A percentile compares a stretch with the other conserved stretches of the same genome.
Evolutionary conservation across 2,888 invertebrate species (phyloP).

Genomic region (Cremastinae sp.): DNA sequence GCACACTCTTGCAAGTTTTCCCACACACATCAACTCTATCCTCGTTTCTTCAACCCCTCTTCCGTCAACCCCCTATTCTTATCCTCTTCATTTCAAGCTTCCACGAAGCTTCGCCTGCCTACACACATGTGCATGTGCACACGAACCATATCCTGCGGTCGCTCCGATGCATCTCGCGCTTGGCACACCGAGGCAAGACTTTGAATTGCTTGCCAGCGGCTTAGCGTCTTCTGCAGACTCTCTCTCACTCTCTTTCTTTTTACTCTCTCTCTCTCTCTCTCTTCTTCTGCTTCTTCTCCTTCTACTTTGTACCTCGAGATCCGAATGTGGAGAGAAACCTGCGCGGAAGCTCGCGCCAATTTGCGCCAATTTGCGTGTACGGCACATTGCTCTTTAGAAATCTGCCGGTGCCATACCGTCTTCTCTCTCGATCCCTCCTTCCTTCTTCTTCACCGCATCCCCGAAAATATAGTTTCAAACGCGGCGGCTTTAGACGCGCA

Average conservation of each 20-base stretch:
- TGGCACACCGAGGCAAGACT: conserved; percentile 72
- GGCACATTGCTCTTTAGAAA: conserved; percentile 76
- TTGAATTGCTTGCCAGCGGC: conserved; percentile 79
- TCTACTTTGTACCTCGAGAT: conserved; percentile 47
- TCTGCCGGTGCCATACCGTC: conserved; percentile 67
- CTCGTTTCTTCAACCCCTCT: conserved; percentile 62
- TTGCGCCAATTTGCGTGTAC: conserved; percentile 78
- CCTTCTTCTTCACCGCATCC: conserved; percentile 42
- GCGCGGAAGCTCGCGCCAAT: conserved; percentile 76
- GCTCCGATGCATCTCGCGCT: conserved; percentile 65
- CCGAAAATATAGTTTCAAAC: conserved; percentile 29
- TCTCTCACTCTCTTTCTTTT: conserved; percentile 57
- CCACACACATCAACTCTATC: conserved; percentile 39
- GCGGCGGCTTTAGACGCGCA: conserved; percentile 18
- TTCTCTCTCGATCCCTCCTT: conserved; percentile 46
- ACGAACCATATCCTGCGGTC: conserved; percentile 35
- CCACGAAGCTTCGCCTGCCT: conserved; percentile 43
- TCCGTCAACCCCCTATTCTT: conserved; percentile 54
- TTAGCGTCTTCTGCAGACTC: conserved; percentile 75
- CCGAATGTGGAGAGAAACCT: conserved; percentile 65
- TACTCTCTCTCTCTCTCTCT: conserved; percentile 58
- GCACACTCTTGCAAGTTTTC: conserved; percentile 42
- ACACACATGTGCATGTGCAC: conserved; percentile 10
- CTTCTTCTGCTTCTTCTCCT: conserved; percentile 48
- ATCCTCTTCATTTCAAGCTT: conserved; percentile 54